A percentile compares a stretch with the other conserved stretches of the same genome.
These are phyloP conservation scores for Autographa pulchrina DNA, from an alignment of 2,888 invertebrate species.

Conservation along the genomic window DNA sequence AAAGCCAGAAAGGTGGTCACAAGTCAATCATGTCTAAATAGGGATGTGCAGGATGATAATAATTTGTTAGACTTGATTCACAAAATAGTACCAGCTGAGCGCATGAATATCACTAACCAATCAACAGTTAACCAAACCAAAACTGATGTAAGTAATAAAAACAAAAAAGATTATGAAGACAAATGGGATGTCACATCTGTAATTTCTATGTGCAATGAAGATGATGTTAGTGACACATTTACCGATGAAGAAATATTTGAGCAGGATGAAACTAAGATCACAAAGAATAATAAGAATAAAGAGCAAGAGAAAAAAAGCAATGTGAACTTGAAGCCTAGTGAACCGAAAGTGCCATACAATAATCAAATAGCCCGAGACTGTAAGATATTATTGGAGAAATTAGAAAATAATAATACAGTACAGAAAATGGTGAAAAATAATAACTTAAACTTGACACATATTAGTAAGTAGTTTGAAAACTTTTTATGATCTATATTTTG, in stretches of 20 bases:
- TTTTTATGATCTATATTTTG: not conserved
- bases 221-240: constrained; percentile 78
- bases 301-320: constrained; percentile 24
- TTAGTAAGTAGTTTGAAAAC: constrained; percentile 29
- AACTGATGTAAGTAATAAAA: constrained; percentile 60
- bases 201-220: constrained; percentile 72
- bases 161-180: constrained; percentile 62
- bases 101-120: constrained; percentile 74
- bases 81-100: constrained; percentile 80
- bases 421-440: constrained; percentile 29
- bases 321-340: constrained; percentile 25
- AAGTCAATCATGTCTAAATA: constrained; percentile 77
- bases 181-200: constrained; percentile 79
- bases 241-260: constrained; percentile 83
- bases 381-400: constrained; percentile 28
- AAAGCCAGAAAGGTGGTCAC: constrained; percentile 79
- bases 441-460: constrained; percentile 25
- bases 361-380: constrained; percentile 30
- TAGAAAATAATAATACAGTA: constrained; percentile 8
- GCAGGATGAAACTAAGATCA: constrained; percentile 42
- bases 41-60: constrained; percentile 75
- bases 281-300: constrained; percentile 24
- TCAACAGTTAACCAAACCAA: constrained; percentile 63
- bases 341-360: constrained; percentile 23
- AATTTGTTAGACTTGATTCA: constrained; percentile 81